Conservation (phyloP, 2,797 vertebrate genomes). For the Spinibarbus caldwelli region DNA sequence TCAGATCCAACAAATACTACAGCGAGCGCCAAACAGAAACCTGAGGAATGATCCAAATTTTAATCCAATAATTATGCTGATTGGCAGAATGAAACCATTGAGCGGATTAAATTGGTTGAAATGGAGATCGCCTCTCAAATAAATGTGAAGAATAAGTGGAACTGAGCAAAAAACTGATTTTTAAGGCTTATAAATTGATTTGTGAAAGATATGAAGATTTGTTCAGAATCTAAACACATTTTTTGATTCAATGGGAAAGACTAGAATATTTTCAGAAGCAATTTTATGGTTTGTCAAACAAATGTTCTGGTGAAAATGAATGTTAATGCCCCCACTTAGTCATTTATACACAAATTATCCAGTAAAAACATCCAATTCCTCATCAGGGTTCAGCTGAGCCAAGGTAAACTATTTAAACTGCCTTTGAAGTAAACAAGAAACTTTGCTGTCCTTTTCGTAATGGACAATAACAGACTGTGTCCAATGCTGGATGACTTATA, state of each 20-base stretch:
- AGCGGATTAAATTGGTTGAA: constrained; percentile 21
- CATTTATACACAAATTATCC: not conserved
- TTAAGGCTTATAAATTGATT: not conserved
- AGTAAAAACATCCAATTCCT: not conserved
- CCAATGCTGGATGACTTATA: not conserved
- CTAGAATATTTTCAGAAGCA: not conserved
- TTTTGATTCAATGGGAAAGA: not conserved
- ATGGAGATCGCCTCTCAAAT: constrained; percentile 9
- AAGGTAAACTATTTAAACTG: constrained; percentile 14
- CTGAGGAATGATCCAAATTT: constrained; percentile 31
- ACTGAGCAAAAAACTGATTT: not conserved
- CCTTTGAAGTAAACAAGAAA: constrained; percentile 13
- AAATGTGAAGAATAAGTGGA: not conserved
- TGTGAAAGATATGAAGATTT: not conserved
- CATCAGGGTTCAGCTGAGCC: not conserved
- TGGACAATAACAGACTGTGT: not conserved
- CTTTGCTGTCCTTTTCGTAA: constrained; percentile 4
- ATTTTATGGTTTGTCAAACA: constrained; percentile 14
- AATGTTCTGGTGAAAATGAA: constrained; percentile 17
- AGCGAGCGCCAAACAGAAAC: constrained; percentile 14
- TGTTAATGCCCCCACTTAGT: not conserved
- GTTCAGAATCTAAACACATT: not conserved
- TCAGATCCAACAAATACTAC: constrained; percentile 33
- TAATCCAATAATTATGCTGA: constrained; percentile 27
- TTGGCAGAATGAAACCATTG: constrained; percentile 15